Base-by-base conservation (phyloP, 2,888 invertebrate species). In the Diarsia dahlii region DNA sequence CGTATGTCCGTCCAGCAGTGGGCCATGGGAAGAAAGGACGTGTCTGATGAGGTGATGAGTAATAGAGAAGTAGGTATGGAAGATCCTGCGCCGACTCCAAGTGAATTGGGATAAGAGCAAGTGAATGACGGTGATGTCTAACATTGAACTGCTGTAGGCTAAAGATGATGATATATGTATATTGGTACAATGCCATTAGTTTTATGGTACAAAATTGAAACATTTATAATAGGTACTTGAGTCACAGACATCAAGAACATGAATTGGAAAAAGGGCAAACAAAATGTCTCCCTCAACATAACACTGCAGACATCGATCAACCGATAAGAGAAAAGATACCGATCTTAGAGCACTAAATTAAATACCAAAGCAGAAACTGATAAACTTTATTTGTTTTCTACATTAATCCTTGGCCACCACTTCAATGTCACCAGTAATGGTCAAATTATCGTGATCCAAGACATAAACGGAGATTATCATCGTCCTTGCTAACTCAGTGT, bases 341-440 rank as follows among this genome's bases (percentile, higher is more conserved):
- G 13, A 69, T 62, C 15, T 52, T 23, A 48, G 3, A 76, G 56
- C 13, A 56, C 23, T 20, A 45, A 56, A 18, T 54, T 23, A 69
- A 34, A 34, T 63, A 12, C 18, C 18, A 52, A 56, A 46, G 6
- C n/a, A 58, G 12, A 67, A 4, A 20, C 28, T 54, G 72, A 71
- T 79, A 63, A 56, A 15, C 15, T 0, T 2, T 9, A 50, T 63
- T 73, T 63, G 15, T 50, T 56, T 71, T 72, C 9, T n/a, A 50
- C 9, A 15, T 63, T 12, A 56, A 54, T 45, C 48, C 13, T 28
- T 3, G 46, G 39, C 20, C 45, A 62, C n/a, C 28, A 18, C n/a
- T 45, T 13, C 81, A 66, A 56, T 81, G 23, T 56, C 76, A 50
- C 20, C 52, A 28, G 23, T 39, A 50, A 56, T 78, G 82, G 66